Evolutionary conservation across 1,140 invertebrate genomes (phyloP).

Genomic region (Pygmarrhopalites habei): DNA sequence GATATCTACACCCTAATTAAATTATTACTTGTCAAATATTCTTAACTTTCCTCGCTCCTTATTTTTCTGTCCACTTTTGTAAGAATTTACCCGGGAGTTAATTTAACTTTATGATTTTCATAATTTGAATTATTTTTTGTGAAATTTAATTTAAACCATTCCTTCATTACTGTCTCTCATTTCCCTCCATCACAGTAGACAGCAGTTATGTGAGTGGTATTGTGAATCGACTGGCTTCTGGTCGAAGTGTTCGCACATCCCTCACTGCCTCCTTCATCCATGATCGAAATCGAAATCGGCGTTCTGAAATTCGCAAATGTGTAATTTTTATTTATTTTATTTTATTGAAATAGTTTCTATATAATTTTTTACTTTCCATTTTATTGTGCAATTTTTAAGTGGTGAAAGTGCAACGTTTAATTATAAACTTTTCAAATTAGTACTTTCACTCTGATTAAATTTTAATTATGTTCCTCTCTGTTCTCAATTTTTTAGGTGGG

Average conservation of each 20-base stretch:
- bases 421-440: no score
- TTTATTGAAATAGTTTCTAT: neutral
- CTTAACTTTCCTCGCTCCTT: no score
- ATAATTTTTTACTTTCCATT: neutral
- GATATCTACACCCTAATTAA: no score
- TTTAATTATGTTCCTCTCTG: no score
- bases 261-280: neutral
- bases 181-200: neutral
- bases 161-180: no score
- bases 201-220: constrained; percentile 13
- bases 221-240: neutral
- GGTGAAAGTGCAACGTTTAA: neutral
- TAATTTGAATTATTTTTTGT: no score
- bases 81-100: no score
- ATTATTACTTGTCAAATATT: no score
- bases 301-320: constrained; percentile 9
- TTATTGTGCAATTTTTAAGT: neutral
- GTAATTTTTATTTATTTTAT: neutral
- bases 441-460: no score
- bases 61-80: no score
- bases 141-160: no score
- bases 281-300: constrained; percentile 9
- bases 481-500: constrained; percentile 21
- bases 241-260: neutral
- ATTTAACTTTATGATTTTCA: no score